Evolutionary conservation across 2,888 invertebrate species (phyloP).

Genomic region (Lysandra coridon): DNA sequence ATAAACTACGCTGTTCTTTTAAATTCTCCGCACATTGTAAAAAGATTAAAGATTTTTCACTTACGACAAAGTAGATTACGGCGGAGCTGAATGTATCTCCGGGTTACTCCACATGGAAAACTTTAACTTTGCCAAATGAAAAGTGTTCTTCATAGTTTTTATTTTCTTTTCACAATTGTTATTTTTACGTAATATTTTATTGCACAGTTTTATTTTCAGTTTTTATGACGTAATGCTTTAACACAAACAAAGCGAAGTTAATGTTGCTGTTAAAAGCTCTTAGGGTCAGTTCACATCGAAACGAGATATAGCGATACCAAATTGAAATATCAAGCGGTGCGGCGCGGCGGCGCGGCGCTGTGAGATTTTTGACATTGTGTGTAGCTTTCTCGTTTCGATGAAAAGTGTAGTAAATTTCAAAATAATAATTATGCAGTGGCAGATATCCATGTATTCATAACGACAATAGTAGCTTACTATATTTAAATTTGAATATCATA

Average conservation of each 20-base stretch:
- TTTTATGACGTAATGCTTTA: not conserved
- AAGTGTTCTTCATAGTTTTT: slow-evolving; percentile 11
- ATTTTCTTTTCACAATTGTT: slow-evolving; percentile 18
- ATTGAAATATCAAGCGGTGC: too few relatives aligned
- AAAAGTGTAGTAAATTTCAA: too few relatives aligned
- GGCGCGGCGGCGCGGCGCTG: too few relatives aligned
- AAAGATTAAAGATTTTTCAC: slow-evolving; percentile 27
- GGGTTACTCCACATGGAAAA: slow-evolving; percentile 19
- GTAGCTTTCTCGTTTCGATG: too few relatives aligned
- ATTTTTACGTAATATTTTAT: not conserved
- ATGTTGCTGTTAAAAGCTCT: not conserved
- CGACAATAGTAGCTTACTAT: too few relatives aligned
- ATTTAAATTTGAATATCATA: too few relatives aligned
- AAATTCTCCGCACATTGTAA: slow-evolving; percentile 2
- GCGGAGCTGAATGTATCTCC: not conserved
- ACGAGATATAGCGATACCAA: too few relatives aligned
- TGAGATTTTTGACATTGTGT: too few relatives aligned
- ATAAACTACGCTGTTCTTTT: slow-evolving; percentile 18
- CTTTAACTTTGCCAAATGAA: not conserved
- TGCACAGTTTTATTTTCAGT: not conserved
- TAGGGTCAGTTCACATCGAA: not conserved
- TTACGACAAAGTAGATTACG: slow-evolving; percentile 22
- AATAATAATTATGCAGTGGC: too few relatives aligned
- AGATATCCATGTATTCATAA: too few relatives aligned
- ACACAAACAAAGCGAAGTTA: not conserved